Base-by-base conservation (phyloP, 2,888 invertebrate genomes). In the Drosophila mettleri region DNA sequence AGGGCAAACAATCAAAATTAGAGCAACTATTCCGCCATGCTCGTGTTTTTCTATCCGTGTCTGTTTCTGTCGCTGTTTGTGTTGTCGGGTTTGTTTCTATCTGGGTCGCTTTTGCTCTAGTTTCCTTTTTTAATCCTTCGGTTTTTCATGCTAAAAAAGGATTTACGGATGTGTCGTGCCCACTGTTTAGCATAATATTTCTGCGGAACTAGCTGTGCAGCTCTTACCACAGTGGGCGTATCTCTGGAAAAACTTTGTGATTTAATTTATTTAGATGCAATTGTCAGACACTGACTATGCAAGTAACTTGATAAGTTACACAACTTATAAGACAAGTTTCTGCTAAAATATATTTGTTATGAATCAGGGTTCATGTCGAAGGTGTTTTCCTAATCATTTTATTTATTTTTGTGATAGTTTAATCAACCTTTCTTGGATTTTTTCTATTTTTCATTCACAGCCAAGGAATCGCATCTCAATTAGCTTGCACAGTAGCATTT, bases 41-140 rank as follows among this genome's bases (percentile, higher is more conserved):
- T 31, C 62, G 51, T 55, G 62, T 49, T 53, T 27, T n/a, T 39
- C 22, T 33, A 38, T 33, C 22, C 59, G 31, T 39, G 34, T 39
- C 53, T 49, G 58, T 69, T 6, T 34, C 24, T 61, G 43, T 45
- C 8, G 31, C 31, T 46, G 51, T 24, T 27, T 22, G n/a, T 68
- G 46, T 54, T 14, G 24, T 31, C 24, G 22, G 65, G 48, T 62
- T 10, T 29, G 33, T 59, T 24, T 41, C 27, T 41, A 33, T 41
- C 27, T 58, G 61, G 45, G 33, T 41, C 36, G 49, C 43, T 24
- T 20, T 41, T 89, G 86, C 89, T 86, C 89, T 86, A 89, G 79
- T 86, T 86, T 86, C 81, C 79, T 81, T 85, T 84, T 89, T 86
- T 85, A 86, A 85, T 89, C 89, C 88, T 89, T 89, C 88, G 87